Base-by-base conservation (phyloP, 2,113 vertebrate genomes). In the Rhinogobius similis region DNA sequence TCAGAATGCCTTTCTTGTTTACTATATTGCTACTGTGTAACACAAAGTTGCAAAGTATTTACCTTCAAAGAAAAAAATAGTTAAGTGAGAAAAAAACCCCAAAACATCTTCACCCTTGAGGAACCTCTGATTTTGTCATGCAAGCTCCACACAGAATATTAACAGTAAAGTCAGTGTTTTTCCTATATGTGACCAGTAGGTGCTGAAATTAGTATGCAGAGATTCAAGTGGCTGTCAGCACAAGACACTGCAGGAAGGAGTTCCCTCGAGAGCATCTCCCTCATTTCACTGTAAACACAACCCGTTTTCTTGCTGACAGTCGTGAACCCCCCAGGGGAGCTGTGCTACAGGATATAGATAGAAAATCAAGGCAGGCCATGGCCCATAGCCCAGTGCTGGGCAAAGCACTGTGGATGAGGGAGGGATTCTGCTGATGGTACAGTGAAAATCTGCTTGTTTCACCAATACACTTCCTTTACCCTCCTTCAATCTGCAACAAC, bases 331-430 rank as follows among this genome's bases (percentile, higher is more conserved):
- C 77, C 68, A 13, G 16, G 73, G 73, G 75, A 67, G 76, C 77
- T 79, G 78, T 73, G 85, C 81, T 85, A 72, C 72, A 75, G 75
- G 78, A 88, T 88, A 84, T 73, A 82, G 82, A 87, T 78, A 83
- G 81, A 83, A 82, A 83, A 64, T 23, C 1, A 11, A 78, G 81
- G 78, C 81, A 70, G 68, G 68, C 79, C 70, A 1, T 73, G 77
- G 81, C 75, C 71, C n/a, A 26, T 36, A 63, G 81, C 72, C 75
- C 65, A 70, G 75, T 48, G 26, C 39, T 67, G 67, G 66, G 10
- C 32, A 44, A 50, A 78, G 67, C 29, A 61, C 13, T 27, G 65
- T 65, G 72, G 65, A 68, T 23, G n/a, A 79, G 21, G 41, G 18
- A 43, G 21, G 67, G 74, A 43, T 52, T 68, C 73, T 80, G 50